A percentile compares a stretch with the other conserved stretches of the same genome.
These are phyloP conservation scores for Cydia splendana DNA, from an alignment of 1,140 invertebrate genomes.

Conservation along the genomic window DNA sequence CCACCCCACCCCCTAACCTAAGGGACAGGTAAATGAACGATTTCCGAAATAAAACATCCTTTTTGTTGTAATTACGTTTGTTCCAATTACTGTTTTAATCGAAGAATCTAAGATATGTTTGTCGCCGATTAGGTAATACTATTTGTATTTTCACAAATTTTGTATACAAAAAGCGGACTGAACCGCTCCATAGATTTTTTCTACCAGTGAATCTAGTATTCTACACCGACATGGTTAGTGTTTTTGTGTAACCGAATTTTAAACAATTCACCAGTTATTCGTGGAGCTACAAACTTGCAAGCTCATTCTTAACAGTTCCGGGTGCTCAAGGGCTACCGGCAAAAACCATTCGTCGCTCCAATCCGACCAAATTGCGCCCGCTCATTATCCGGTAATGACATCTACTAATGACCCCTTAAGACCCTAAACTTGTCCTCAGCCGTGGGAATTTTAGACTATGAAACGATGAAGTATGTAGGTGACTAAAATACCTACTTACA, in stretches of 20 bases:
- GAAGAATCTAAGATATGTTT: too few relatives aligned
- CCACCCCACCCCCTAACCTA: too few relatives aligned
- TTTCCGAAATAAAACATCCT: too few relatives aligned
- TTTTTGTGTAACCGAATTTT: not conserved
- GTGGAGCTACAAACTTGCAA: not conserved
- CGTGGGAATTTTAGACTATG: not conserved
- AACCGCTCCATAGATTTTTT: too few relatives aligned
- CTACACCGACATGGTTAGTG: not conserved
- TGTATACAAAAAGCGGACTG: too few relatives aligned
- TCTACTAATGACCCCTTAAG: constrained; percentile 15
- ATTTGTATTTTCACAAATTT: too few relatives aligned
- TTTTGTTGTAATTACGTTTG: too few relatives aligned
- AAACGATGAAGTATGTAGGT: not conserved
- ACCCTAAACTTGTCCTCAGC: constrained; percentile 17
- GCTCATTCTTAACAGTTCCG: constrained; percentile 2
- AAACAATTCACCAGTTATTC: not conserved
- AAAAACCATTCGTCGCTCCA: not conserved
- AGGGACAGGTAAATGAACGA: too few relatives aligned
- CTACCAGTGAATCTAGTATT: too few relatives aligned
- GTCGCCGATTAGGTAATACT: too few relatives aligned
- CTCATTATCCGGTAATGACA: constrained; percentile 16
- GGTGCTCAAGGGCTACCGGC: not conserved
- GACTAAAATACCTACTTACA: too few relatives aligned
- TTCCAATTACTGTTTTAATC: too few relatives aligned
- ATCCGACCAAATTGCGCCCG: not conserved